phyloP scores from a whole-genome alignment of 2,113 vertebrate genomes.

The Callopanchax toddi region DNA sequence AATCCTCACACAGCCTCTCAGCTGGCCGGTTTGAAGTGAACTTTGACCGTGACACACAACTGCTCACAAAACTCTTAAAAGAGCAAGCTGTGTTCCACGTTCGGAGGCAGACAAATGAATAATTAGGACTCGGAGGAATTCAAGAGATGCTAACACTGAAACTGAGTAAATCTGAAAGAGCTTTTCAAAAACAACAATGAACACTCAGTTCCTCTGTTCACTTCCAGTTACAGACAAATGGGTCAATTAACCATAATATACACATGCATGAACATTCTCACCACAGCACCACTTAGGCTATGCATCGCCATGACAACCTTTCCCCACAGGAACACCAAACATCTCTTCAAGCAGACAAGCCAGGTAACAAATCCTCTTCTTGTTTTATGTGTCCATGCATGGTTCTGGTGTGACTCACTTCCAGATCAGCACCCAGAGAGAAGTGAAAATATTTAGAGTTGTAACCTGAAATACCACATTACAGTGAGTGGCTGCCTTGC shows the following conservation, averaged over 20 bases:
- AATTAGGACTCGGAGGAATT: conserved; percentile 22
- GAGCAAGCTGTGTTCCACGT: neutral
- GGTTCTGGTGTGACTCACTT: neutral
- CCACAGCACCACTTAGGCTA: neutral
- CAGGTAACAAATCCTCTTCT: neutral
- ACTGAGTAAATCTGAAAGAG: conserved; percentile 11
- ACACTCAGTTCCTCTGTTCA: conserved; percentile 24
- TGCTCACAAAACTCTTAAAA: neutral
- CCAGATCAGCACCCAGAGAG: neutral
- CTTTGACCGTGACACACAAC: conserved; percentile 2
- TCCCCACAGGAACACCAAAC: conserved; percentile 3
- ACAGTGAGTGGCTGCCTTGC: neutral
- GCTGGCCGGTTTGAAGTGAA: neutral
- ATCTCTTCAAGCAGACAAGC: neutral
- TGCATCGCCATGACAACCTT: conserved; percentile 16
- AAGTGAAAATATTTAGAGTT: neutral
- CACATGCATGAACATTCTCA: conserved; percentile 14
- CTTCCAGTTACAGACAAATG: conserved; percentile 26
- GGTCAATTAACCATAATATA: conserved; percentile 28
- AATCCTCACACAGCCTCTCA: conserved; percentile 3
- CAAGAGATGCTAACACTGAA: conserved; percentile 10
- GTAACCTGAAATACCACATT: conserved; percentile 54
- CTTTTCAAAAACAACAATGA: conserved; percentile 30
- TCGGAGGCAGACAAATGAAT: conserved; percentile 5
- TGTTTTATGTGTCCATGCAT: neutral